Conservation (phyloP, 1,140 invertebrate genomes). For the Onthophagus taurus region DNA sequence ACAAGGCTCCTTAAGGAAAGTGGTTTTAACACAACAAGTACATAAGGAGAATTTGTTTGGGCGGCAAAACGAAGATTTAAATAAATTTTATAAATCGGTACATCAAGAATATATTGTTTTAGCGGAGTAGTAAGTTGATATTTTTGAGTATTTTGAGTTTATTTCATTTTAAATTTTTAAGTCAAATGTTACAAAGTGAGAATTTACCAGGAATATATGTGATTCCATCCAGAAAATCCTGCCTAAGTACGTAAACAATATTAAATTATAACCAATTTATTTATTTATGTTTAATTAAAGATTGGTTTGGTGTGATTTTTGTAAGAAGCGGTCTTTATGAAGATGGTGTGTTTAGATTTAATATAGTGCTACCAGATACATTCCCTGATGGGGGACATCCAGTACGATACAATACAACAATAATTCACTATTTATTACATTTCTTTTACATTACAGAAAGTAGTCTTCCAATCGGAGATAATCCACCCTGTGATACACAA, state of each 20-base stretch:
- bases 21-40: slow-evolving; percentile 27
- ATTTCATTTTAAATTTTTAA: slow-evolving; percentile 42
- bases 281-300: slow-evolving; percentile 43
- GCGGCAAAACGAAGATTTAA: slow-evolving; percentile 33
- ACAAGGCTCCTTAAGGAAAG: slow-evolving; percentile 32
- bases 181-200: slow-evolving; percentile 76
- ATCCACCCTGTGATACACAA: slow-evolving; percentile 81
- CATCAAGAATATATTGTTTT: slow-evolving; percentile 67
- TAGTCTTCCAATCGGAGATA: slow-evolving; percentile 76
- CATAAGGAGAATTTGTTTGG: slow-evolving; percentile 29
- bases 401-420: slow-evolving; percentile 52
- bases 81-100: slow-evolving; percentile 36
- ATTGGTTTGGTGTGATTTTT: slow-evolving; percentile 92
- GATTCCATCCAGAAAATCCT: slow-evolving; percentile 77
- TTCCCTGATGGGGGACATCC: slow-evolving; percentile 82
- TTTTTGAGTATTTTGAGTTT: slow-evolving; percentile 7
- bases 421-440: not conserved
- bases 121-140: slow-evolving; percentile 64
- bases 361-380: slow-evolving; percentile 70
- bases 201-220: slow-evolving; percentile 82
- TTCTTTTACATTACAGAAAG: slow-evolving; percentile 50
- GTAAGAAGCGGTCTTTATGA: slow-evolving; percentile 77
- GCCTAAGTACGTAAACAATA: slow-evolving; percentile 50
- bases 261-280: not conserved
- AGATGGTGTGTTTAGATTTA: slow-evolving; percentile 84